Percentiles rank a stretch among this genome's conserved stretches.
phyloP scores from a whole-genome alignment of 1,140 invertebrate genomes.

The Teleogryllus occipitalis region DNA sequence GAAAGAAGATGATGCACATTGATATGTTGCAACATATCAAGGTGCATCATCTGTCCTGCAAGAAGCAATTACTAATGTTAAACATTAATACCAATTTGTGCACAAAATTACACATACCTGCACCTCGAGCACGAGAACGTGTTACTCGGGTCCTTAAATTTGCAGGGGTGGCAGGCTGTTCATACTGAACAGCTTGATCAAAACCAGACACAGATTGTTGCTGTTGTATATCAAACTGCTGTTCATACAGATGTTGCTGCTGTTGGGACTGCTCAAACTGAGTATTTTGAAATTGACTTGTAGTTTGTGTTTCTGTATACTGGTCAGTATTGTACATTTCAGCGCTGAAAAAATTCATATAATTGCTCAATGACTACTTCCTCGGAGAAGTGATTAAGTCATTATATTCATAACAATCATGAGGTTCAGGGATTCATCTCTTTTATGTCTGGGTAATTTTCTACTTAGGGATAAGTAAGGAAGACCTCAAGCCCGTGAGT shows the following conservation, averaged over 20 bases:
- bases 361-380: background rate
- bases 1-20: no score
- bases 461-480: no score
- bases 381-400: no score
- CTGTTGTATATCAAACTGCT: conserved; percentile 19
- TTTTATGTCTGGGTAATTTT: no score
- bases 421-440: no score
- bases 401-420: no score
- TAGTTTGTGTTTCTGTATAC: conserved; percentile 34
- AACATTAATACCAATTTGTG: no score
- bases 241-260: conserved; percentile 22
- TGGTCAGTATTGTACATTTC: conserved; percentile 29
- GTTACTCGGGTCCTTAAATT: conserved; percentile 33
- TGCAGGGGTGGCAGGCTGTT: conserved; percentile 40
- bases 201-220: conserved; percentile 27
- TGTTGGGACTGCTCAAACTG: conserved; percentile 9
- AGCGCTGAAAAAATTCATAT: conserved; percentile 13
- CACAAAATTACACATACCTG: conserved; percentile 20
- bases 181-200: conserved; percentile 35
- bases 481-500: no score
- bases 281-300: background rate
- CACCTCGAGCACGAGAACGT: conserved; percentile 40
- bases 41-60: no score
- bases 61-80: no score
- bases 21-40: no score